These are phyloP conservation scores for Myrmophylax atrothorax DNA, from an alignment of 2,113 vertebrate genomes.

Conservation along the genomic window DNA sequence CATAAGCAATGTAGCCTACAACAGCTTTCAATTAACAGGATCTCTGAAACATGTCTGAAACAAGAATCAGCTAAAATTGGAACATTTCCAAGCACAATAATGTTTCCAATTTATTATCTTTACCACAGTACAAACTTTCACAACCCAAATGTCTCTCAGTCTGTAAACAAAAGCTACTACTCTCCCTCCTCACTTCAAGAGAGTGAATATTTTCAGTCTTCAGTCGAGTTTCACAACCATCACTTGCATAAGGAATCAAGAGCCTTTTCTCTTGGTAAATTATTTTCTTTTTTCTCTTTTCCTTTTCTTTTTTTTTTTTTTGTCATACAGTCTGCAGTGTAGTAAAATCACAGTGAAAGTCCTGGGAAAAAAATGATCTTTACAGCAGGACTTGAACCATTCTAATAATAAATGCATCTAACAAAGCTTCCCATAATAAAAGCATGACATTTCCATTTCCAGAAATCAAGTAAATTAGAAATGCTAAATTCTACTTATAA, in stretches of 20 bases:
- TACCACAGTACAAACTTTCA: slow-evolving; percentile 90
- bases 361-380: slow-evolving; percentile 85
- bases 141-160: slow-evolving; percentile 78
- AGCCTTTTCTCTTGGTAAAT: slow-evolving; percentile 69
- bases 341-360: slow-evolving; percentile 93
- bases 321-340: slow-evolving; percentile 76
- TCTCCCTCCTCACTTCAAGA: slow-evolving; percentile 36
- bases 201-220: slow-evolving; percentile 74
- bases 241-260: slow-evolving; percentile 74
- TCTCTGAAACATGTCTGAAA: slow-evolving; percentile 47
- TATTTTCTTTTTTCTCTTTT: neutral
- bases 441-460: slow-evolving; percentile 75
- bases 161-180: slow-evolving; percentile 79
- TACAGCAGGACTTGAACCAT: slow-evolving; percentile 81
- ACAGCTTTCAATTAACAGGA: slow-evolving; percentile 52
- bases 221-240: slow-evolving; percentile 68
- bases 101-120: slow-evolving; percentile 86
- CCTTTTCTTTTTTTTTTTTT: neutral
- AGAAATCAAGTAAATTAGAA: slow-evolving; percentile 82
- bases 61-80: slow-evolving; percentile 60
- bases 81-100: slow-evolving; percentile 73
- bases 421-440: slow-evolving; percentile 81
- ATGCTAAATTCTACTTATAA: slow-evolving; percentile 86
- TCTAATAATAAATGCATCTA: slow-evolving; percentile 78
- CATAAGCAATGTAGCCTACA: slow-evolving; percentile 50